phyloP scores from a whole-genome alignment of 2,888 invertebrate species.

The Acronicta leporina region DNA sequence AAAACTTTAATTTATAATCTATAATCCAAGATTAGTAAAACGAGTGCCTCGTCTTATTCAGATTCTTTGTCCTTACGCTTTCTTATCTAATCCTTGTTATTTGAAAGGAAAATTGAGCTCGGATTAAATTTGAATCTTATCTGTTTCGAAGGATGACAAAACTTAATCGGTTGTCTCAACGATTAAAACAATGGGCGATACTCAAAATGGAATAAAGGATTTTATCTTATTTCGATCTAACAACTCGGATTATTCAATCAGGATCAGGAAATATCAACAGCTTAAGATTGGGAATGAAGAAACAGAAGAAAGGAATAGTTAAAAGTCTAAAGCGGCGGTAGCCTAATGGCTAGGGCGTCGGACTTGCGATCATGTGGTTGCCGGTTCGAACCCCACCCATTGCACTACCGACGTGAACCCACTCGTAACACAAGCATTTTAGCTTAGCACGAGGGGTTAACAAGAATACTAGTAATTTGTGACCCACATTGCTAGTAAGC shows the following conservation, averaged over 20 bases:
- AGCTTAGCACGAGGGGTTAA: too few relatives aligned
- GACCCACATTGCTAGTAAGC: too few relatives aligned
- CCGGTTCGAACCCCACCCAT: too few relatives aligned
- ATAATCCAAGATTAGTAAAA: constrained; percentile 55
- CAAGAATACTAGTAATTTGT: too few relatives aligned
- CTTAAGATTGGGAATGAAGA: constrained; percentile 14
- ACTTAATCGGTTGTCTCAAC: constrained; percentile 55
- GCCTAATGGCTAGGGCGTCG: too few relatives aligned
- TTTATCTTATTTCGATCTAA: constrained; percentile 50
- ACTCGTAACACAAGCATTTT: too few relatives aligned
- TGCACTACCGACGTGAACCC: too few relatives aligned
- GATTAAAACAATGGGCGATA: constrained; percentile 52
- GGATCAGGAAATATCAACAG: constrained; percentile 32
- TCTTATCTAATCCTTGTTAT: constrained; percentile 56
- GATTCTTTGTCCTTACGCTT: constrained; percentile 56
- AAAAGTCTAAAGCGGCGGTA: too few relatives aligned
- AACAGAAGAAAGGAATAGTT: not conserved
- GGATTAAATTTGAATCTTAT: constrained; percentile 59
- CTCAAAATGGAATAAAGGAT: constrained; percentile 46
- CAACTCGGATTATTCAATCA: constrained; percentile 50
- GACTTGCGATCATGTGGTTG: too few relatives aligned
- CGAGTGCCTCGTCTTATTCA: constrained; percentile 42
- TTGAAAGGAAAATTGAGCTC: constrained; percentile 55
- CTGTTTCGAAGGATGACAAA: constrained; percentile 56
- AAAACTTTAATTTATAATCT: constrained; percentile 58